These are phyloP conservation scores for Scophthalmus maximus DNA, from an alignment of 2,113 vertebrate species.

Conservation along the genomic window DNA sequence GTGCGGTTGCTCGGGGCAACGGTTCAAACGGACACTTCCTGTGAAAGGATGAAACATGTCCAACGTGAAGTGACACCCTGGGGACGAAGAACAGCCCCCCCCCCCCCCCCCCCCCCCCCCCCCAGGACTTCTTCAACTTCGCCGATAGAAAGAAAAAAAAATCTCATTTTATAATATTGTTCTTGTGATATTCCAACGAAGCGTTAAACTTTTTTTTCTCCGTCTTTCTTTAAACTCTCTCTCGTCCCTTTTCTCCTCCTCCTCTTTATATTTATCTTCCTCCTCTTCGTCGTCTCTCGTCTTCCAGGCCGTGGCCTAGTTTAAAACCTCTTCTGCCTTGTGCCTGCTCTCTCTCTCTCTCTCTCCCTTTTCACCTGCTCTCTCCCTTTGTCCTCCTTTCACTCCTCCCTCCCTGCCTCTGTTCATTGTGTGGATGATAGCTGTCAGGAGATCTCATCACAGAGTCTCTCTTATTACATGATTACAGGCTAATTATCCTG, in stretches of 20 bases:
- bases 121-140: too few relatives aligned
- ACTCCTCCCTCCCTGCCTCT: conserved; percentile 2
- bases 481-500: conserved; percentile 75
- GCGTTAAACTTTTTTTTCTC: not conserved
- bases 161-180: conserved; percentile 3
- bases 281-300: conserved; percentile 28
- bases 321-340: conserved; percentile 58
- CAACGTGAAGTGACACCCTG: conserved; percentile 51
- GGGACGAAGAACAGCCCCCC: conserved; percentile 65
- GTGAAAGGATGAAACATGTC: conserved; percentile 55
- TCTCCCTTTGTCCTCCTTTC: conserved; percentile 29
- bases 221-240: too few relatives aligned
- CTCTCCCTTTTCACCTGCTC: conserved; percentile 28
- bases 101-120: too few relatives aligned
- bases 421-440: conserved; percentile 63
- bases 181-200: conserved; percentile 1
- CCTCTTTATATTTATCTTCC: not conserved
- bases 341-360: conserved; percentile 39
- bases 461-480: conserved; percentile 73
- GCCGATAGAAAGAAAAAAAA: not conserved
- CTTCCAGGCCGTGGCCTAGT: conserved; percentile 63
- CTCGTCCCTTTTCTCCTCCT: conserved; percentile 2
- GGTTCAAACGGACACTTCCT: too few relatives aligned
- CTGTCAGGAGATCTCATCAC: conserved; percentile 73
- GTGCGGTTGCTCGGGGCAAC: conserved; percentile 12